A percentile compares a stretch with the other conserved stretches of the same genome.
Conservation (phyloP, 2,888 invertebrate genomes). For the Tupiocoris notatus region DNA sequence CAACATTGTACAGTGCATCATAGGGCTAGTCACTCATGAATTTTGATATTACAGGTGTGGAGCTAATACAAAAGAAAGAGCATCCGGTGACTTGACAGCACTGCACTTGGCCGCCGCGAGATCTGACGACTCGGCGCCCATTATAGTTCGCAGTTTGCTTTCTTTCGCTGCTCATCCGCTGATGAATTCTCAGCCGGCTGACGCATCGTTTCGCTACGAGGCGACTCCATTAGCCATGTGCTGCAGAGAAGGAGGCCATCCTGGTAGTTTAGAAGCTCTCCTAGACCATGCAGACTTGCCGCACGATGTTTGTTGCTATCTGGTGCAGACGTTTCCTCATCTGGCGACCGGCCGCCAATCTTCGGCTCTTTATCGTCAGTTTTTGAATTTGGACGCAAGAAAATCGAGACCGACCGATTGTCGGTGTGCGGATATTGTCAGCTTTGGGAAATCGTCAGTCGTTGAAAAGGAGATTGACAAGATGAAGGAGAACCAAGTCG, state of each 20-base stretch:
- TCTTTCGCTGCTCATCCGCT: conserved; percentile 9
- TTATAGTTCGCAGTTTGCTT: not conserved
- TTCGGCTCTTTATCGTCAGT: not conserved
- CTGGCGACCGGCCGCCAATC: not conserved
- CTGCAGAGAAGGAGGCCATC: not conserved
- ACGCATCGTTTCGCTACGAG: not conserved
- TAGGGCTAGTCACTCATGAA: too few species aligned
- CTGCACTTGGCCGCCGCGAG: conserved; percentile 8
- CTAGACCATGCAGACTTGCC: not conserved
- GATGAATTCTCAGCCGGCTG: not conserved
- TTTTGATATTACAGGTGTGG: conserved; percentile 3
- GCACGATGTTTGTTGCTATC: not conserved
- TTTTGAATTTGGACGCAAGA: not conserved
- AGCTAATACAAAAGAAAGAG: not conserved
- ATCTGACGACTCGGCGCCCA: not conserved
- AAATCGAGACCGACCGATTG: not conserved
- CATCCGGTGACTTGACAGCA: not conserved
- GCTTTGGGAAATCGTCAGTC: not conserved
- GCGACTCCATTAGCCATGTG: not conserved
- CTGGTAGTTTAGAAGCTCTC: not conserved
- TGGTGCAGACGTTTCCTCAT: not conserved
- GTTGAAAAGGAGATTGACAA: not conserved
- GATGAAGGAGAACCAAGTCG: not conserved
- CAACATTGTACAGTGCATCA: too few species aligned
- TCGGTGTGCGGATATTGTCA: not conserved